Conservation (phyloP, 1,140 invertebrate species). For the Elysia chlorotica region DNA sequence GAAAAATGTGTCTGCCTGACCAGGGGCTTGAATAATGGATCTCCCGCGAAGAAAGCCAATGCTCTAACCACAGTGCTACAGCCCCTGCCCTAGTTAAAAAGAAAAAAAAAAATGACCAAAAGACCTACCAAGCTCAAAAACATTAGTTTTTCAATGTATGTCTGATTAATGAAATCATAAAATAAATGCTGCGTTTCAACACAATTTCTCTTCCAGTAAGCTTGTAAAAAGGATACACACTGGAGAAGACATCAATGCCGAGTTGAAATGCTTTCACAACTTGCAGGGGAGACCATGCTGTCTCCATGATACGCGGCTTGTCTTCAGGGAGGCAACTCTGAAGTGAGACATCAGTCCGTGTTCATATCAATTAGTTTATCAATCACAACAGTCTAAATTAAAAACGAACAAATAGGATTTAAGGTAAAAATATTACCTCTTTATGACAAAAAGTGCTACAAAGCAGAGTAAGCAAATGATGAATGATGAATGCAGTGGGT, state of each 20-base stretch:
- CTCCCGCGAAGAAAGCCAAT: no score
- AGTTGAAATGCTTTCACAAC: constrained; percentile 71
- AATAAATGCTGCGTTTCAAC: neutral
- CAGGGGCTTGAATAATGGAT: no score
- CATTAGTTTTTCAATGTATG: neutral
- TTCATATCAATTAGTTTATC: no score
- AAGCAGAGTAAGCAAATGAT: no score
- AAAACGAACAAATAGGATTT: no score
- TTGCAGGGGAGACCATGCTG: constrained; percentile 72
- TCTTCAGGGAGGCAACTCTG: constrained; percentile 66
- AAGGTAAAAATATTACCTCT: no score
- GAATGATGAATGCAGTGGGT: no score
- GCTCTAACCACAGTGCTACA: neutral
- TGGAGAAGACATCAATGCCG: constrained; percentile 84
- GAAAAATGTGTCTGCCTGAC: no score
- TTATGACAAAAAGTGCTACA: no score
- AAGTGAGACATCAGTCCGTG: no score
- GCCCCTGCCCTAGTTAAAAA: neutral
- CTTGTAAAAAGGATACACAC: constrained; percentile 68
- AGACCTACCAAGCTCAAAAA: neutral
- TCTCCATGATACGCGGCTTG: constrained; percentile 71
- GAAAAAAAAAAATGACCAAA: neutral
- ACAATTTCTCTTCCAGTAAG: neutral
- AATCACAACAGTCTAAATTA: no score
- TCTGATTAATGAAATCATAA: neutral